Percentiles rank a stretch among this genome's conserved stretches.
These are phyloP conservation scores for Caenorhabditis tropicalis DNA, from an alignment of 1,140 invertebrate genomes.

Conservation along the genomic window DNA sequence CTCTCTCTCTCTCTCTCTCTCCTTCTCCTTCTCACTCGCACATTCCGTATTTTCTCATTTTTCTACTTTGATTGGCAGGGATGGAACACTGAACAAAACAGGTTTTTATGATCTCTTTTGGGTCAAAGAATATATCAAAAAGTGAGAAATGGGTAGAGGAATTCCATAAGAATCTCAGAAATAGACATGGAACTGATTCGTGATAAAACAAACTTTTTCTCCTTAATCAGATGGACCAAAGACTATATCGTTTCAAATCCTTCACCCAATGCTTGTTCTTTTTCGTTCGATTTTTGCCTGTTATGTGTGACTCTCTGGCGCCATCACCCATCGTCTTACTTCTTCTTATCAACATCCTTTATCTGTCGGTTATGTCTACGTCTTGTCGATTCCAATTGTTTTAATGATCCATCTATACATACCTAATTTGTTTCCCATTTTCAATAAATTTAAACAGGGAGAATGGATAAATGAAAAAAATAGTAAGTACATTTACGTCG, in stretches of 20 bases:
- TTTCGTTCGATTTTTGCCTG: background rate
- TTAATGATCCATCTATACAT: slow-evolving; percentile 31
- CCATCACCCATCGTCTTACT: background rate
- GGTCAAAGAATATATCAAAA: slow-evolving; percentile 32
- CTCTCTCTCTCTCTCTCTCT: no score
- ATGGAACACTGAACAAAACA: background rate
- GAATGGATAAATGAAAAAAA: background rate
- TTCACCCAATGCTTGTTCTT: background rate
- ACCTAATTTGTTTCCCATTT: slow-evolving; percentile 1
- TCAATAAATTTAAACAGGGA: background rate
- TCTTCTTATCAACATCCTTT: slow-evolving; percentile 31
- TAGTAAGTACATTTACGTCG: slow-evolving; percentile 4
- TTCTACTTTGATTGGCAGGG: slow-evolving; percentile 13
- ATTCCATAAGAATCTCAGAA: background rate
- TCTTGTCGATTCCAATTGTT: slow-evolving; percentile 40
- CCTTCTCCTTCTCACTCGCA: background rate
- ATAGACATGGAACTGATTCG: background rate
- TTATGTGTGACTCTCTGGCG: slow-evolving; percentile 9
- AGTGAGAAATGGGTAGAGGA: background rate
- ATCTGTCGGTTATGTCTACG: slow-evolving; percentile 4
- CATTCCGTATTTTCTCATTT: slow-evolving; percentile 2
- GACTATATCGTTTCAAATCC: background rate
- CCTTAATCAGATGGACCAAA: background rate
- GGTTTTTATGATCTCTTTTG: background rate
- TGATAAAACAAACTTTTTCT: slow-evolving; percentile 22